Evolutionary conservation across 2,113 vertebrate species (phyloP), one percentile per base, ranked within the genome.

Genomic region (Brachyhypopomus occidentalis): DNA sequence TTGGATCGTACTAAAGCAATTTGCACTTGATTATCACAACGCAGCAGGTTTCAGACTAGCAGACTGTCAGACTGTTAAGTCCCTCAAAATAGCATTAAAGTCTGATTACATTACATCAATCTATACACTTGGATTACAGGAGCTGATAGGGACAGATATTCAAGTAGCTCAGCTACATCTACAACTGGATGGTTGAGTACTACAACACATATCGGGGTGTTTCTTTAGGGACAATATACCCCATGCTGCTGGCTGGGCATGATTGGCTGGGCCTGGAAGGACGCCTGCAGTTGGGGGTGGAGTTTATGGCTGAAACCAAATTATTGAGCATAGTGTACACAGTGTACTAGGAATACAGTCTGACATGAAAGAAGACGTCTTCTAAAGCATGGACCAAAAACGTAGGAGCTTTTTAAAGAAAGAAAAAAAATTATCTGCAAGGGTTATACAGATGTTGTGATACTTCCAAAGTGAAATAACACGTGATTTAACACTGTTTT

Each of bases 21-120:
- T 81, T 76, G 73, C 80, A 75, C 63, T 81, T 81, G 80, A 81
- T 81, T 75, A 60, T 66, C 80, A 48, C 80, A 76, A 55, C n/a
- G 0, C 22, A 55, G 55, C 75, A 11, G 19, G 34, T 70, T 70
- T 70, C 66, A 70, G 34, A 41, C 2, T n/a, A 38, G 75, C 73
- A 81, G 48, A 70, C 63, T 81, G 62, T 11, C 72, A 75, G 71
- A 41, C 62, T 38, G 38, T 62, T 75, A 48, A 76, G 34, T 48
- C 7, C 73, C 64, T 23, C 70, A 75, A 81, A 81, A 81, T 75
- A 69, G 45, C 71, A 64, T 72, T 52, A 72, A 23, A 52, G 62
- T 34, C 25, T 30, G 5, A 64, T 17, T 30, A 27, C 7, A 63
- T 27, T 27, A 27, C 19, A 27, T 34, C 62, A 34, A 9, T 74